Conservation (phyloP, 2,888 invertebrate genomes). For the Siphonodentalium dalli region DNA sequence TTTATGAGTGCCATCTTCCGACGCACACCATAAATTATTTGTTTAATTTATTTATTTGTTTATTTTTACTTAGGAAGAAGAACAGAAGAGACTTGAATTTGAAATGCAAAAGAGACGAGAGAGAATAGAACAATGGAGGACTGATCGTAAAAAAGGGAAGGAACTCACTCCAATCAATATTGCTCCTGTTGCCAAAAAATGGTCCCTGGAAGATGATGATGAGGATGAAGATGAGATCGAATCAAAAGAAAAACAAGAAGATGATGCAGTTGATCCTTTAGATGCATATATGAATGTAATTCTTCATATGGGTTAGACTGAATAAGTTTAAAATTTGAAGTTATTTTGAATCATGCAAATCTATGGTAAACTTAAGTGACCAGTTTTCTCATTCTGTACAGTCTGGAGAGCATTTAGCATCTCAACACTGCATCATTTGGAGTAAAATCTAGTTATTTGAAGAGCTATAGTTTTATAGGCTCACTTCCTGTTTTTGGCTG, state of each 20-base stretch:
- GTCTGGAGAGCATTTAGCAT: no score
- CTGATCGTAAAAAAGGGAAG: slow-evolving; percentile 88
- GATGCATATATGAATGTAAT: slow-evolving; percentile 94
- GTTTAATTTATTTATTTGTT: no score
- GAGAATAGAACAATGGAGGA: slow-evolving; percentile 94
- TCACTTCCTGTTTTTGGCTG: no score
- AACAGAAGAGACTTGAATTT: slow-evolving; percentile 73
- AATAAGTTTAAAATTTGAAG: no score
- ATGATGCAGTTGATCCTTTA: slow-evolving; percentile 76
- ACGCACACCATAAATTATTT: no score
- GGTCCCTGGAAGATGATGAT: slow-evolving; percentile 96
- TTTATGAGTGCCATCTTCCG: no score
- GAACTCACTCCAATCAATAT: slow-evolving; percentile 71
- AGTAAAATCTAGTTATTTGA: no score
- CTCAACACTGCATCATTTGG: no score
- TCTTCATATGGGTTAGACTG: background rate
- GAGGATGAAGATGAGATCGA: slow-evolving; percentile 76
- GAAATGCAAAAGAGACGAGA: slow-evolving; percentile 97
- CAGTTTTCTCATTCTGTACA: no score
- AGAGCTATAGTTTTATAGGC: no score
- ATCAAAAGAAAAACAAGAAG: slow-evolving; percentile 41
- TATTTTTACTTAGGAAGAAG: slow-evolving; percentile 57
- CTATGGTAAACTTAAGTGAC: no score
- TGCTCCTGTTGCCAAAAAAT: slow-evolving; percentile 74
- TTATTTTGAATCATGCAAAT: no score